Conservation (phyloP, 2,113 vertebrate species). For the Centropus bengalensis region DNA sequence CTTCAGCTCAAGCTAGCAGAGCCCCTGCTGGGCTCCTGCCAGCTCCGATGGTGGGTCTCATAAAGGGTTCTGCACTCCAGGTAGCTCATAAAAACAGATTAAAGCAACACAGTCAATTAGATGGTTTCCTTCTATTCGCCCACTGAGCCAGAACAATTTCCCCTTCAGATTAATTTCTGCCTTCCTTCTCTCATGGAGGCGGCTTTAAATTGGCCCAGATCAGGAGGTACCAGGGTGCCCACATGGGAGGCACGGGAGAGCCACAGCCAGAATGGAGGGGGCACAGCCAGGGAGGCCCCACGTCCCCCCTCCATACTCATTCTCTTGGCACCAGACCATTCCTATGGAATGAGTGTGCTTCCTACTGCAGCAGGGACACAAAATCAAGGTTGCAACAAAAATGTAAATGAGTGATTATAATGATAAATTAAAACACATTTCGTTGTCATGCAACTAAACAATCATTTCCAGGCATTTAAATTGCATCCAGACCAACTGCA, state of each 20-base stretch:
- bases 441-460: not conserved
- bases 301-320: fast-evolving
- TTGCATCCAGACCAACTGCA: not conserved
- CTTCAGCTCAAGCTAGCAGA: not conserved
- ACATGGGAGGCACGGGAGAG: not conserved
- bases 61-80: constrained; percentile 13
- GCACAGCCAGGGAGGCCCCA: not conserved
- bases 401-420: not conserved
- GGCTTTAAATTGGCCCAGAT: not conserved
- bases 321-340: not conserved
- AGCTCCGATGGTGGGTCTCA: constrained; percentile 17
- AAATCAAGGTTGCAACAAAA: not conserved
- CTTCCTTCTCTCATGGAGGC: not conserved
- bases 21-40: constrained; percentile 3
- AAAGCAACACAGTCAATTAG: not conserved
- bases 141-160: not conserved
- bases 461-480: not conserved
- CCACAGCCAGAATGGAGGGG: not conserved
- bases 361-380: not conserved
- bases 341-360: not conserved
- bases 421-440: not conserved
- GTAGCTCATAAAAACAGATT: constrained; percentile 43
- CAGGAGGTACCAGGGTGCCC: not conserved
- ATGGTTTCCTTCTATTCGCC: not conserved
- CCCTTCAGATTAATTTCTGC: not conserved